These are phyloP conservation scores for Lepilemur ruficaudatus DNA, from an alignment of 2,797 vertebrate genomes.

Conservation along the genomic window DNA sequence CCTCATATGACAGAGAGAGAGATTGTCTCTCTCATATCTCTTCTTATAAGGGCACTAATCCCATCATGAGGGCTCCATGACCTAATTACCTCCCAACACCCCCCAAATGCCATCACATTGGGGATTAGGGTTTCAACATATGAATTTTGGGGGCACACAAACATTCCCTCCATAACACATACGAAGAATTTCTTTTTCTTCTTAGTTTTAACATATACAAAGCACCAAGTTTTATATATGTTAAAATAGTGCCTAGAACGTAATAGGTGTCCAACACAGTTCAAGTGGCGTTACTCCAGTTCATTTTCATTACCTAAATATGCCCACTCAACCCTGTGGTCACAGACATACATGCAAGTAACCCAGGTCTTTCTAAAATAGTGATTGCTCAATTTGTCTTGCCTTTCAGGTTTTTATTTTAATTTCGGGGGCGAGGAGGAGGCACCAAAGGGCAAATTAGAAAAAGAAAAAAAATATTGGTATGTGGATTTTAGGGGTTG, in stretches of 20 bases:
- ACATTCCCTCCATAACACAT: not conserved
- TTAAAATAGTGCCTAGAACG: not conserved
- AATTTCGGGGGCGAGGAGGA: not conserved
- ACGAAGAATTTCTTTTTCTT: not conserved
- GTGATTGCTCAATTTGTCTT: conserved; percentile 37
- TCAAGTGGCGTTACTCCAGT: not conserved
- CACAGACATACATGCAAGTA: not conserved
- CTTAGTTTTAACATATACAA: not conserved
- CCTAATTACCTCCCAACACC: not conserved
- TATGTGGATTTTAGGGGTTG: conserved; percentile 51
- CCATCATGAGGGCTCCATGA: not conserved
- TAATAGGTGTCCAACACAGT: not conserved
- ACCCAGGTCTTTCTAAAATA: conserved; percentile 40
- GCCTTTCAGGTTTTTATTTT: conserved; percentile 41
- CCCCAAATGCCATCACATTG: not conserved
- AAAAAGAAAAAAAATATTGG: not conserved
- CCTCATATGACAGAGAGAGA: not conserved
- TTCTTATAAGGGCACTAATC: not conserved
- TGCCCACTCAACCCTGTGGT: not conserved
- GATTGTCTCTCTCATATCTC: not conserved
- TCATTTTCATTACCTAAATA: conserved; percentile 35
- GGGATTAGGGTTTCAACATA: not conserved
- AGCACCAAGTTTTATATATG: not conserved
- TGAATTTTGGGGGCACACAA: not conserved
- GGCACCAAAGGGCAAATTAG: conserved; percentile 25